A percentile compares a stretch with the other conserved stretches of the same genome.
Conservation (phyloP, 2,113 vertebrate species). For the Coracopsis vasa region DNA sequence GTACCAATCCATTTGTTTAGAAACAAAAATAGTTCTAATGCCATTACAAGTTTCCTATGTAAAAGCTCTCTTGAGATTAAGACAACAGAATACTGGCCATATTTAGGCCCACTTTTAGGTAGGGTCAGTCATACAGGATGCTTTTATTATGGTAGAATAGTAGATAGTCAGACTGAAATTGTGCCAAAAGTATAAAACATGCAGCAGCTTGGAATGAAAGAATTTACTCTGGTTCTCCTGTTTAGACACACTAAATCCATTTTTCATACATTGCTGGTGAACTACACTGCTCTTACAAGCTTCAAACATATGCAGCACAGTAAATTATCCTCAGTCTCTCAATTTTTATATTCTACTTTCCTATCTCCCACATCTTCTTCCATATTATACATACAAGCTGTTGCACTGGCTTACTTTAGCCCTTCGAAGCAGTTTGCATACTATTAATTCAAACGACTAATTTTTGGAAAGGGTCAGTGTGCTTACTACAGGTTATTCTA, state of each 20-base stretch:
- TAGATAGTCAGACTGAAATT: background rate
- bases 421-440: background rate
- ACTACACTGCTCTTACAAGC: background rate
- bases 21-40: background rate
- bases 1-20: background rate
- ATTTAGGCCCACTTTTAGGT: background rate
- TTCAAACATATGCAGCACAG: background rate
- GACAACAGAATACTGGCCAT: background rate
- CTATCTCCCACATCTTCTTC: background rate
- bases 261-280: background rate
- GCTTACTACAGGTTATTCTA: background rate
- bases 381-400: background rate
- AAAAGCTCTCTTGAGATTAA: background rate
- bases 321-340: background rate
- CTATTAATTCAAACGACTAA: background rate
- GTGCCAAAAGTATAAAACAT: background rate
- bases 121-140: background rate
- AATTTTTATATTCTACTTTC: background rate
- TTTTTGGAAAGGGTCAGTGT: background rate
- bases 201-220: background rate
- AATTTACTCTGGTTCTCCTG: background rate
- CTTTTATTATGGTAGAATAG: background rate
- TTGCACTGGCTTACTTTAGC: background rate
- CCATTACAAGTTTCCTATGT: background rate
- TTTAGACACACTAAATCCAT: background rate